phyloP scores from a whole-genome alignment of 2,113 vertebrate genomes.

The Myotis yumanensis region DNA sequence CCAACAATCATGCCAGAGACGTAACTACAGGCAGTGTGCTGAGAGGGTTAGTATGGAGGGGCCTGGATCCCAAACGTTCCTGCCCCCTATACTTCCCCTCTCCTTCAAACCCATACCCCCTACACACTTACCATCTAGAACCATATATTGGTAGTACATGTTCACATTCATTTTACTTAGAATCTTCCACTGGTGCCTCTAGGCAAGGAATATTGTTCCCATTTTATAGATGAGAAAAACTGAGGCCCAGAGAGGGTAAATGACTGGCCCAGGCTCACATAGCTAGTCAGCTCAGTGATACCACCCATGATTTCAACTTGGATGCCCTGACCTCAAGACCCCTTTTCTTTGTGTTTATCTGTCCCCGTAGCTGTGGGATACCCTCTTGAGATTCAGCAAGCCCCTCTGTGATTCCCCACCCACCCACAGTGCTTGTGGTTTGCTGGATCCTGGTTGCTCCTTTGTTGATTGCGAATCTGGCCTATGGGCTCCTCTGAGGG shows the following conservation, averaged over 20 bases:
- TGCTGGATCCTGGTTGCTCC: neutral
- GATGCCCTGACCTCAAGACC: neutral
- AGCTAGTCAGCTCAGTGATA: neutral
- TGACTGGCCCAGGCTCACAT: neutral
- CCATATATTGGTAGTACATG: neutral
- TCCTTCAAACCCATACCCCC: neutral
- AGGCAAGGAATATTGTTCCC: neutral
- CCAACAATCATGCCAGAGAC: neutral
- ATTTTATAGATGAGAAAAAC: slow-evolving; percentile 2
- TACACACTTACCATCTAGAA: neutral
- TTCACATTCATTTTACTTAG: neutral
- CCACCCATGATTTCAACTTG: neutral
- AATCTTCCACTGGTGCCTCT: neutral
- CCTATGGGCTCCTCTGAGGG: neutral
- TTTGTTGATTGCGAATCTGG: neutral
- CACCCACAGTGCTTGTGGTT: neutral
- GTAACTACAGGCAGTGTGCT: neutral
- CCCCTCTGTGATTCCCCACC: too few species aligned
- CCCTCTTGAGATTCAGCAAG: neutral
- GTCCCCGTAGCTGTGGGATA: neutral
- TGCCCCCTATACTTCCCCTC: neutral
- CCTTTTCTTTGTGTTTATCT: neutral
- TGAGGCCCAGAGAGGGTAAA: neutral
- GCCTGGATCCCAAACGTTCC: neutral
- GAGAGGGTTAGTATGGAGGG: neutral